Evolutionary conservation across 1,140 invertebrate species (phyloP), one percentile per base, ranked within the genome.

Genomic region (Apis dorsata): DNA sequence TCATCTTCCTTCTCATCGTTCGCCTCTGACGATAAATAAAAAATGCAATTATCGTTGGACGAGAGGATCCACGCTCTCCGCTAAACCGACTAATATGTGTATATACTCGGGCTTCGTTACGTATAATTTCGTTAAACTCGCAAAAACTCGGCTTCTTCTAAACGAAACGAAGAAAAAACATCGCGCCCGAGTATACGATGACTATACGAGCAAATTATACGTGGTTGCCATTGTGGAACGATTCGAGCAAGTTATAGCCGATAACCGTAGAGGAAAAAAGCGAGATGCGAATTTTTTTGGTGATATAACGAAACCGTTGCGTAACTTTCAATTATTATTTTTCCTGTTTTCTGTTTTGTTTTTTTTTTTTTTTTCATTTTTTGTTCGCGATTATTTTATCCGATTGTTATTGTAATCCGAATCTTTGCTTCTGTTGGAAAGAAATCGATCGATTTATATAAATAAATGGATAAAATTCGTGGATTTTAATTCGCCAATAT

Each of bases 91-190:
- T 66, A 66, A 78, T 68, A 28, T 65, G 21, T 17, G 63, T 10
- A 60, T 51, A 21, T 21, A 55, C 60, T 44, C 71, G 51, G 53
- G 71, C 70, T 81, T 74, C 71, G 79, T 81, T 73, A 57, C 79
- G 79, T 81, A 4, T 57, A 81, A 81, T 74, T 81, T 74, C 60
- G 62, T 81, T 75, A 57, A 65, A 68, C 17, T 75, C 15, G 51
- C 12, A 81, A 75, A 65, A 19, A 81, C 53, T 49, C 66, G 79
- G 69, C 24, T 66, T 57, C 51, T 7, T 44, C 53, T 7, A 34
- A 28, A 28, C 28, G 9, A 34, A 34, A 13, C 53, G 69, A 34
- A 53, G 55, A 19, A 53, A 34, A 65, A 51, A 44, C 15, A 44
- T n/a, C 57, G 21, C n/a, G 28, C 4, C 28, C 28, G 1, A 49